Evolutionary conservation across 2,888 invertebrate species (phyloP).

Genomic region (Pomacea canaliculata): DNA sequence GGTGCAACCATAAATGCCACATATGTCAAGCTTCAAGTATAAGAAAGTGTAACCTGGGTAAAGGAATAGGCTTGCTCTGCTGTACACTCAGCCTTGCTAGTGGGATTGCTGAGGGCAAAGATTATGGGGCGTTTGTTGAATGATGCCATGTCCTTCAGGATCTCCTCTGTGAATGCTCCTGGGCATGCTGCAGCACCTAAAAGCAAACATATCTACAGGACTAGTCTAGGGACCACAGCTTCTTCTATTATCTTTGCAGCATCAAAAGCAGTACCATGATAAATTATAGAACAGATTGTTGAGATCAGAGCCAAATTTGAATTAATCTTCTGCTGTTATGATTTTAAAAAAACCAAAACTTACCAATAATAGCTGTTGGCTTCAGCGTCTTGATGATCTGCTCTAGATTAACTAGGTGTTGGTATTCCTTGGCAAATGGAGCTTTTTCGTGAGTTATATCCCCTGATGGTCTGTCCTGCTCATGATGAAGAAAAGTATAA

Average conservation of each 20-base stretch:
- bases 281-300: no score
- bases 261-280: no score
- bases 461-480: slow-evolving; percentile 82
- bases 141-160: slow-evolving; percentile 87
- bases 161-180: slow-evolving; percentile 90
- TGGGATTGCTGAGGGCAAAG: slow-evolving; percentile 98
- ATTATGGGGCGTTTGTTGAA: slow-evolving; percentile 89
- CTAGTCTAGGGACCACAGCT: no score
- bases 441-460: slow-evolving; percentile 76
- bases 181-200: slow-evolving; percentile 90
- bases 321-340: no score
- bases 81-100: slow-evolving; percentile 97
- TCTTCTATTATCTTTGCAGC: no score
- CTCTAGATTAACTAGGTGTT: slow-evolving; percentile 79
- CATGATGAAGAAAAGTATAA: background rate
- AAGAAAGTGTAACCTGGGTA: slow-evolving; percentile 78
- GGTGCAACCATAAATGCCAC: no score
- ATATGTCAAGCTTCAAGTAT: background rate
- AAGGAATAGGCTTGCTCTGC: slow-evolving; percentile 92
- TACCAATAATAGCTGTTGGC: slow-evolving; percentile 93
- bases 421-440: slow-evolving; percentile 83
- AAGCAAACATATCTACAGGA: background rate
- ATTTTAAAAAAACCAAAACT: background rate
- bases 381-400: slow-evolving; percentile 86
- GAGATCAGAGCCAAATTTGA: no score